Evolutionary conservation across 64 coral and sea anemone genomes (phyloP).

Genomic region (Platygyra sinensis): DNA sequence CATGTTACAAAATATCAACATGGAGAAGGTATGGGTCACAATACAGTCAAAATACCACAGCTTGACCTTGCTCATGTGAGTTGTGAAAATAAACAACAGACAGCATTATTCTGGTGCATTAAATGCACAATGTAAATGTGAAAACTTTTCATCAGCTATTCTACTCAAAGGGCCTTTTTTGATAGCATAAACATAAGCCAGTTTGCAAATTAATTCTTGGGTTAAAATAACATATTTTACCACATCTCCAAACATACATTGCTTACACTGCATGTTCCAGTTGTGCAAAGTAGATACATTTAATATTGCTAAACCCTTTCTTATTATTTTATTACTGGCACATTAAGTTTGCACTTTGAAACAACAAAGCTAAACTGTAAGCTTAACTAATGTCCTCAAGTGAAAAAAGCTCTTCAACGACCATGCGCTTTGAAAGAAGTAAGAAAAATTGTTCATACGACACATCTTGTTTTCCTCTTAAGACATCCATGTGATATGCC

Average conservation of each 20-base stretch:
- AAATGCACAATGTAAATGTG: too few species aligned
- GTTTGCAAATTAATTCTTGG: background rate
- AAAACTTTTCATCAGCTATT: constrained; percentile 10
- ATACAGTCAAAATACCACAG: background rate
- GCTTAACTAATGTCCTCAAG: too few species aligned
- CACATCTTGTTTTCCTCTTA: too few species aligned
- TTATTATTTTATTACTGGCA: too few species aligned
- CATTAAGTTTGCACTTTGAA: too few species aligned
- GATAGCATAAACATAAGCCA: background rate
- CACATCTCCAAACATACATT: background rate
- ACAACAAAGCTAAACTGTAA: too few species aligned
- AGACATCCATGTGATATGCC: too few species aligned
- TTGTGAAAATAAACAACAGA: background rate
- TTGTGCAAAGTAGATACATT: too few species aligned
- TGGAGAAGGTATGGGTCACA: background rate
- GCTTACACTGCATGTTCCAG: background rate
- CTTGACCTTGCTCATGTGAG: background rate
- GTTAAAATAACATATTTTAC: background rate
- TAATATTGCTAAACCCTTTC: too few species aligned
- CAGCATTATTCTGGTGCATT: background rate
- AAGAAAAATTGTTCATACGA: too few species aligned
- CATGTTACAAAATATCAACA: background rate
- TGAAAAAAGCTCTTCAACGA: too few species aligned
- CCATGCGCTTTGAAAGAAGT: too few species aligned
- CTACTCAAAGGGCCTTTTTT: background rate